A percentile compares a stretch with the other conserved stretches of the same genome.
Evolutionary conservation across 1,140 invertebrate genomes (phyloP).

Genomic region (Fopius arisanus): DNA sequence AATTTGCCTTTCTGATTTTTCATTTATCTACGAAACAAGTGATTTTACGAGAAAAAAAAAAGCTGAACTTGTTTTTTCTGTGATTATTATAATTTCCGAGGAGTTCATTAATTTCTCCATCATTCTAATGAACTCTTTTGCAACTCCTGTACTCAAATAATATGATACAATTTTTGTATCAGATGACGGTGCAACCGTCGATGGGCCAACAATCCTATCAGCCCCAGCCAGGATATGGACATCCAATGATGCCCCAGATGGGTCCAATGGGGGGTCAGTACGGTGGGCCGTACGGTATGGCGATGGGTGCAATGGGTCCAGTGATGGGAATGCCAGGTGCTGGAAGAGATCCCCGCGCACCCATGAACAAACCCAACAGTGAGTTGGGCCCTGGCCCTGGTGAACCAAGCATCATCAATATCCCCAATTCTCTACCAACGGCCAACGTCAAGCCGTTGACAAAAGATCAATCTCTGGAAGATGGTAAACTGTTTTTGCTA

Average conservation of each 20-base stretch:
- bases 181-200: constrained; percentile 76
- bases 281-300: constrained; percentile 59
- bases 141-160: too few relatives aligned
- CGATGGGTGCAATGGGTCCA: constrained; percentile 71
- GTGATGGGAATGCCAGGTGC: constrained; percentile 65
- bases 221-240: constrained; percentile 61
- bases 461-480: constrained; percentile 74
- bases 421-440: constrained; percentile 56
- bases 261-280: constrained; percentile 64
- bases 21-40: too few relatives aligned
- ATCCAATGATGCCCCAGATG: constrained; percentile 68
- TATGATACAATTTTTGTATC: constrained; percentile 14
- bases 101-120: too few relatives aligned
- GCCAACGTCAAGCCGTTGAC: constrained; percentile 66
- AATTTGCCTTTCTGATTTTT: too few relatives aligned
- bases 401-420: constrained; percentile 62
- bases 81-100: too few relatives aligned
- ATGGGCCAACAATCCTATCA: constrained; percentile 66
- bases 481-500: constrained; percentile 67
- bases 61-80: too few relatives aligned
- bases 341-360: constrained; percentile 58
- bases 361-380: constrained; percentile 76
- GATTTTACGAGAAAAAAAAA: too few relatives aligned
- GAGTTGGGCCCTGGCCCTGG: constrained; percentile 73
- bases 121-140: too few relatives aligned